A percentile compares a stretch with the other conserved stretches of the same genome.
Evolutionary conservation across 2,113 vertebrate species (phyloP).

Genomic region (Ailuropoda melanoleuca): DNA sequence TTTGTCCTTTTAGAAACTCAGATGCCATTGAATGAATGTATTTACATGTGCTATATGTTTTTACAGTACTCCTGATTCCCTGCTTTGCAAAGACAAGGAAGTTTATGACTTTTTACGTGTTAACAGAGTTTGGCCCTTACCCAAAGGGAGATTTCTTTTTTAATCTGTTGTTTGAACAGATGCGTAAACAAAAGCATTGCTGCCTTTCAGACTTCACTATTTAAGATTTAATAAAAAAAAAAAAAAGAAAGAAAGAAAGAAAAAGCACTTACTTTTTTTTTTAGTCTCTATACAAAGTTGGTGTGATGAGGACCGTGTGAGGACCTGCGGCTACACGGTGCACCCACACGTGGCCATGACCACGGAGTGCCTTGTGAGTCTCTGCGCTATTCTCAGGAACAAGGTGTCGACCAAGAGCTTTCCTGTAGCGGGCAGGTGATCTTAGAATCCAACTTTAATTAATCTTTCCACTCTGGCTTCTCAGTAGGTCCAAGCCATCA

Average conservation of each 20-base stretch:
- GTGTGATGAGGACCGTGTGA: neutral
- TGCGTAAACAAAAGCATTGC: constrained; percentile 72
- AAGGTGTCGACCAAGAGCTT: neutral
- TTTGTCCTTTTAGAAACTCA: constrained; percentile 58
- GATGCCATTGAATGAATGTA: constrained; percentile 67
- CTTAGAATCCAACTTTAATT: neutral
- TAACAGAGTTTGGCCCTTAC: constrained; percentile 75
- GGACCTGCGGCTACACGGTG: neutral
- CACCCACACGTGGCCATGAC: neutral
- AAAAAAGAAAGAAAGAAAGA: constrained; percentile 60
- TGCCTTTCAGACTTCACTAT: constrained; percentile 53
- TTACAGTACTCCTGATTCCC: constrained; percentile 56
- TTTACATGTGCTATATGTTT: constrained; percentile 68
- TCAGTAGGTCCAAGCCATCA: neutral
- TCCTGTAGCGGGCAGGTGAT: neutral
- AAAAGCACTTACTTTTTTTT: constrained; percentile 31
- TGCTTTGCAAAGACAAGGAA: constrained; percentile 74
- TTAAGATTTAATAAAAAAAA: constrained; percentile 62
- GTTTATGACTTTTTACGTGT: constrained; percentile 67
- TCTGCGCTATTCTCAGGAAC: neutral
- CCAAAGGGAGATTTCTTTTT: constrained; percentile 67
- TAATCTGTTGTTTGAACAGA: constrained; percentile 80
- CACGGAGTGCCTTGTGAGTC: neutral
- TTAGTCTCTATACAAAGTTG: constrained; percentile 26
- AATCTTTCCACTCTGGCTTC: neutral